Evolutionary conservation across 2,113 vertebrate genomes (phyloP).

Genomic region (Atractosteus spatula): DNA sequence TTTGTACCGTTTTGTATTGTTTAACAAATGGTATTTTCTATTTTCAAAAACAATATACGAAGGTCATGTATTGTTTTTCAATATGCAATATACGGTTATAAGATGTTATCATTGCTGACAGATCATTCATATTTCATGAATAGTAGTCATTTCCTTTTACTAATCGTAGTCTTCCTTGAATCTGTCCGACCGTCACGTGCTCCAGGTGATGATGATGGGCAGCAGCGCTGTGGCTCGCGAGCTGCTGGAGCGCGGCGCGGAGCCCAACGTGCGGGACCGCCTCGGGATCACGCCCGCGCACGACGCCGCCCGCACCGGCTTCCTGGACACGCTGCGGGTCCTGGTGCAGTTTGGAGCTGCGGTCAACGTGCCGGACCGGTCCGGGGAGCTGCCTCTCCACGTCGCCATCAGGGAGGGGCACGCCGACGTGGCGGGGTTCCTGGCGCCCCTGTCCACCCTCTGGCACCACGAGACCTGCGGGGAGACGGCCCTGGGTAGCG

Average conservation of each 20-base stretch:
- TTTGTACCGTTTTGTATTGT: too few relatives aligned
- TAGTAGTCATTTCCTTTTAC: too few relatives aligned
- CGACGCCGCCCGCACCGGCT: constrained; percentile 81
- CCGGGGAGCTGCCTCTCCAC: constrained; percentile 77
- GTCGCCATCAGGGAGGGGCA: constrained; percentile 75
- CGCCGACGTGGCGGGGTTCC: constrained; percentile 67
- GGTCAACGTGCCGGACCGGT: constrained; percentile 68
- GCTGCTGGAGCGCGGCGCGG: constrained; percentile 80
- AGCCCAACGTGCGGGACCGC: constrained; percentile 78
- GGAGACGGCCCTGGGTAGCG: constrained; percentile 72
- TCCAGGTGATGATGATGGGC: constrained; percentile 90
- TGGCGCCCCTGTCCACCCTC: constrained; percentile 72
- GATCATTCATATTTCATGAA: too few relatives aligned
- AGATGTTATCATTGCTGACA: too few relatives aligned
- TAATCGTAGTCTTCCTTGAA: too few relatives aligned
- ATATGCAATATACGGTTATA: too few relatives aligned
- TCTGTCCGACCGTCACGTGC: too few relatives aligned
- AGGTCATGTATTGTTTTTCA: too few relatives aligned
- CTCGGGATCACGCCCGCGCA: constrained; percentile 74
- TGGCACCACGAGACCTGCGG: constrained; percentile 66
- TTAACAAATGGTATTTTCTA: too few relatives aligned
- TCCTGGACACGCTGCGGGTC: constrained; percentile 76
- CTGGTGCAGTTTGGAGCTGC: constrained; percentile 76
- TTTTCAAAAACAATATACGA: too few relatives aligned
- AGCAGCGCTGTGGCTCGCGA: constrained; percentile 68